These are phyloP conservation scores for Limenitis camilla DNA, from an alignment of 2,888 invertebrate genomes.

Conservation along the genomic window DNA sequence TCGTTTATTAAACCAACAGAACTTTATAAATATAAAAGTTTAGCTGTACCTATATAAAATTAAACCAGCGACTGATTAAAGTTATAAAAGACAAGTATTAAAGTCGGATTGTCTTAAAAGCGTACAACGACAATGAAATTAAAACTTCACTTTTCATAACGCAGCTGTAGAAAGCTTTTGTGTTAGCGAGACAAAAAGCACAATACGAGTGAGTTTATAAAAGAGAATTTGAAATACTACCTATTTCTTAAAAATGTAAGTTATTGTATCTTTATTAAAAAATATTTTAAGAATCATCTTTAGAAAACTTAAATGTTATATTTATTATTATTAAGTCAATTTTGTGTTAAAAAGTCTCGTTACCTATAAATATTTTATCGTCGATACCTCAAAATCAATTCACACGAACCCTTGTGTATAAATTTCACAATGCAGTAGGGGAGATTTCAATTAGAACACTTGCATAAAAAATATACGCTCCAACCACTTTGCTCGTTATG, in stretches of 20 bases:
- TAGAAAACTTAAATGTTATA: no score
- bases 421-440: conserved; percentile 17
- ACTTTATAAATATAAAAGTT: no score
- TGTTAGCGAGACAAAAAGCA: not conserved
- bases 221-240: not conserved
- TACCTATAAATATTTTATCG: conserved; percentile 19
- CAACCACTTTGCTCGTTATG: conserved; percentile 38
- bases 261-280: no score
- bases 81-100: not conserved
- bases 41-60: not conserved
- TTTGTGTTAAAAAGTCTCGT: conserved; percentile 1
- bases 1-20: no score
- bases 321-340: not conserved
- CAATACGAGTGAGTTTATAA: not conserved
- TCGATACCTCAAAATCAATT: conserved; percentile 18
- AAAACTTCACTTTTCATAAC: not conserved
- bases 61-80: not conserved
- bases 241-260: not conserved
- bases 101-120: not conserved
- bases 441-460: conserved; percentile 23
- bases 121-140: not conserved
- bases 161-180: not conserved
- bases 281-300: no score
- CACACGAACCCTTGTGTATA: conserved; percentile 20
- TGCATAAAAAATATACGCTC: conserved; percentile 30